Base-by-base conservation (phyloP, 2,797 vertebrate genomes). In the Melanotaenia boesemani region DNA sequence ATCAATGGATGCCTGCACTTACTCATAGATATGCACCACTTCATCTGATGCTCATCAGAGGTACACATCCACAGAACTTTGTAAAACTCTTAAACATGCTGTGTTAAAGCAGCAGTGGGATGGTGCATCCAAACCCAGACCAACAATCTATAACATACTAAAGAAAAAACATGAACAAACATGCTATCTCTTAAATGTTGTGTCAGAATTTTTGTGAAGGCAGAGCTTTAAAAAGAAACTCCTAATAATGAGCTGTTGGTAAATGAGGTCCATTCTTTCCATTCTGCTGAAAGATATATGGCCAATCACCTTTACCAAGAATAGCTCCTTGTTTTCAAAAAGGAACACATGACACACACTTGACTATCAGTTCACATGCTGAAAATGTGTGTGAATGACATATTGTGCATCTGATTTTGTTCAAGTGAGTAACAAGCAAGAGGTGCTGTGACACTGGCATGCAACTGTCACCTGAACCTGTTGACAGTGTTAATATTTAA, bases 391-490 rank as follows among this genome's bases (percentile, higher is more conserved):
- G 63, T 58, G 77, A 72, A 55, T 41, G 15, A 32, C 9, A 2
- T 52, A 66, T 50, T 26, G 24, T 58, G 56, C 50, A 48, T 48
- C 34, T 34, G 39, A 22, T 57, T 18, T 50, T 52, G 57, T 56
- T 56, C 34, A 62, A 6, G 22, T 36, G 48, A 72, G 60, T 67
- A 50, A 59, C 41, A 64, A 30, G 48, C 55, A 39, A 26, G 58
- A n/a, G 6, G 39, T 34, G 57, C 12, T 0, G 3, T 80, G 67
- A 70, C 68, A 22, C 4, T 28, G 32, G 61, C 50, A 24, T 66
- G 60, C 56, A 24, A n/a, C 41, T 44, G 69, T 79, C 82, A 56
- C 72, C 79, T 80, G 74, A 77, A 56, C 67, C 70, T 76, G 69
- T 81, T 85, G 70, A 80, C 77, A 37, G 63, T 77, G 72, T 44